These are phyloP conservation scores for Salminus brasiliensis DNA, from an alignment of 2,113 vertebrate genomes.

Conservation along the genomic window DNA sequence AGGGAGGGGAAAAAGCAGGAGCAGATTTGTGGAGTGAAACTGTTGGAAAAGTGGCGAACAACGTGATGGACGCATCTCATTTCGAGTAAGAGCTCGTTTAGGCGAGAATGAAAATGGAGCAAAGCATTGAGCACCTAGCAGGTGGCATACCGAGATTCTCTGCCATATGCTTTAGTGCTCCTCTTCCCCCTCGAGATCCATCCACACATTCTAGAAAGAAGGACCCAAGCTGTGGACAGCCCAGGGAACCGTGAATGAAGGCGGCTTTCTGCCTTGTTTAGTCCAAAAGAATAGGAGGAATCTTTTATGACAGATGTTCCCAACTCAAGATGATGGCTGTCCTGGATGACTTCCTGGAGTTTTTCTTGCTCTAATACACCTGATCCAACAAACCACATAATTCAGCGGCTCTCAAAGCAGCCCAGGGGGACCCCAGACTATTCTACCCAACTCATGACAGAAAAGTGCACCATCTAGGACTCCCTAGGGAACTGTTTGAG, in stretches of 20 bases:
- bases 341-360: no score
- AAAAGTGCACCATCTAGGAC: no score
- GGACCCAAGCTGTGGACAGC: not conserved
- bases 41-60: conserved; percentile 6
- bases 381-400: no score
- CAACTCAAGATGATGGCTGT: no score
- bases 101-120: not conserved
- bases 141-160: conserved; percentile 18
- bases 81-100: conserved; percentile 19
- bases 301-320: no score
- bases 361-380: no score
- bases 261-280: not conserved
- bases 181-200: not conserved
- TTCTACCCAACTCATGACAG: no score
- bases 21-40: conserved; percentile 36
- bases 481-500: no score
- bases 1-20: not conserved
- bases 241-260: not conserved
- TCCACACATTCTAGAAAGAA: not conserved
- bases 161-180: conserved; percentile 1
- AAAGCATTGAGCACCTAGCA: conserved; percentile 6
- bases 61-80: not conserved
- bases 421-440: no score
- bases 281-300: not conserved
- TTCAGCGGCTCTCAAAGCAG: no score